Percentiles rank a stretch among this genome's conserved stretches.
Evolutionary conservation across 1,140 invertebrate genomes (phyloP).

Genomic region (Heliconius melpomene): DNA sequence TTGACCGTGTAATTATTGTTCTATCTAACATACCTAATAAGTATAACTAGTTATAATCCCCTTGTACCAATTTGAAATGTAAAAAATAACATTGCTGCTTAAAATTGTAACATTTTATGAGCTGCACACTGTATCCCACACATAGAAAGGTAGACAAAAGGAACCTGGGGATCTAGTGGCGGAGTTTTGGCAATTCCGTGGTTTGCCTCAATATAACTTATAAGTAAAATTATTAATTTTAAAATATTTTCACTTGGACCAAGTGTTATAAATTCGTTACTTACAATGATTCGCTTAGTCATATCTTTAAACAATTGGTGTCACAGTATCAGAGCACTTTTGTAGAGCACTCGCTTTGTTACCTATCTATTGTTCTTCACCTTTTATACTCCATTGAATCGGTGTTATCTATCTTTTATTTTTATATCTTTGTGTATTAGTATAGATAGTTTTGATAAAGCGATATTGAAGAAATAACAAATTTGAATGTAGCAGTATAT

Average conservation of each 20-base stretch:
- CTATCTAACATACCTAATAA: too few relatives aligned
- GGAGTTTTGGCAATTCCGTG: too few relatives aligned
- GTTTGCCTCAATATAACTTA: background rate
- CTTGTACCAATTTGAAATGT: too few relatives aligned
- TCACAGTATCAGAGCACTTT: conserved; percentile 34
- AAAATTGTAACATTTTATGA: too few relatives aligned
- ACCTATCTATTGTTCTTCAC: conserved; percentile 11
- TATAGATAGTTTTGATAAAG: conserved; percentile 1
- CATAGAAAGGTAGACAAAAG: too few relatives aligned
- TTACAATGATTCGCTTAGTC: conserved; percentile 28
- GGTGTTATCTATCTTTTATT: conserved; percentile 16
- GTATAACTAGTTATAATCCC: too few relatives aligned
- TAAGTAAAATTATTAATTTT: background rate
- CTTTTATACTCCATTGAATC: conserved; percentile 7
- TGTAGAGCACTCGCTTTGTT: conserved; percentile 30
- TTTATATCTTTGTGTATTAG: conserved; percentile 18
- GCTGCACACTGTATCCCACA: too few relatives aligned
- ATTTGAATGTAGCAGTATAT: background rate
- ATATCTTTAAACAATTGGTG: conserved; percentile 38
- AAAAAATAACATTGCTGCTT: too few relatives aligned
- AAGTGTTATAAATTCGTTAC: background rate
- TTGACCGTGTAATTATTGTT: background rate
- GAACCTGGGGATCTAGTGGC: too few relatives aligned
- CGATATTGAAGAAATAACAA: background rate
- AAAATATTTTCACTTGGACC: background rate